A percentile compares a stretch with the other conserved stretches of the same genome.
Evolutionary conservation across 35 echinoderm and acorn worm genomes (phyloP).

Genomic region (Lytechinus variegatus): DNA sequence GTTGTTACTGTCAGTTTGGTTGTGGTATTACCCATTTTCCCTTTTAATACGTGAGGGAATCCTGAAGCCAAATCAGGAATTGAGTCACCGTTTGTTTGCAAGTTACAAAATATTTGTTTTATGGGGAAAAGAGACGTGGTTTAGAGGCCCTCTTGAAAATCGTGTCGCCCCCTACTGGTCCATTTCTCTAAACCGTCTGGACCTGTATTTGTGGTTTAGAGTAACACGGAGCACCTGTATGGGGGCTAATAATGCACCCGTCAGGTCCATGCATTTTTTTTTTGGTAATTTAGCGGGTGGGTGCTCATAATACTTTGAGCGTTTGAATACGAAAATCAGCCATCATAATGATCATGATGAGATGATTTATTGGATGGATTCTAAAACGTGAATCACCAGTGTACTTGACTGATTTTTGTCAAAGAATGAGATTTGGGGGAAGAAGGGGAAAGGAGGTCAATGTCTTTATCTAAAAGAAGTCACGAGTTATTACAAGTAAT

Average conservation of each 20-base stretch:
- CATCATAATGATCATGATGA: neutral
- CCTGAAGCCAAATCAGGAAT: neutral
- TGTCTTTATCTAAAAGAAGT: neutral
- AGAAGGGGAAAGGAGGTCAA: neutral
- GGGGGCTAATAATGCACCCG: neutral
- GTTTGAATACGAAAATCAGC: neutral
- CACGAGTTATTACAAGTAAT: neutral
- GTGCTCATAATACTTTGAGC: neutral
- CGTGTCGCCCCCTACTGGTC: neutral
- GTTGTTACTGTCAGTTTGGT: neutral
- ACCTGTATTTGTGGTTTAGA: neutral
- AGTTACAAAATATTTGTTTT: neutral
- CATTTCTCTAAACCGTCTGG: conserved; percentile 26
- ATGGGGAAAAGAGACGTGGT: neutral
- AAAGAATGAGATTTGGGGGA: neutral
- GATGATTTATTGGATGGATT: neutral
- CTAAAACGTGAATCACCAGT: neutral
- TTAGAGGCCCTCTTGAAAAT: neutral
- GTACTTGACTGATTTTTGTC: neutral
- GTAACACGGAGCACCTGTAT: neutral
- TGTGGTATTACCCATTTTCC: too few relatives aligned
- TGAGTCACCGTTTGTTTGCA: neutral
- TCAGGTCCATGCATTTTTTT: neutral
- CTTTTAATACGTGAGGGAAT: neutral
- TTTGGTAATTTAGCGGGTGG: neutral